These are phyloP conservation scores for Morus bassanus DNA, from an alignment of 2,797 vertebrate species.

Conservation along the genomic window DNA sequence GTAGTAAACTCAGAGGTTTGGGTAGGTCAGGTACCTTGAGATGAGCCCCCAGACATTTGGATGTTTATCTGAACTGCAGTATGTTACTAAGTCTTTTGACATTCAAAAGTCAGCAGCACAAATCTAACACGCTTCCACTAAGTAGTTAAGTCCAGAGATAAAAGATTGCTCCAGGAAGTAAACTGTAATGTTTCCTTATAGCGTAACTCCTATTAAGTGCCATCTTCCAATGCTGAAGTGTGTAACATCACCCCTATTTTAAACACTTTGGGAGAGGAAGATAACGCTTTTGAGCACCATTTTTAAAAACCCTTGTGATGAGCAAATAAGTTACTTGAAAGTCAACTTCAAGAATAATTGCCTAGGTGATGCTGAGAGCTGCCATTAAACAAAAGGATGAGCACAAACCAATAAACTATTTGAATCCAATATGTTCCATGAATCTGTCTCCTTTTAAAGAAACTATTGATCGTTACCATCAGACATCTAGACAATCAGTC, in stretches of 20 bases:
- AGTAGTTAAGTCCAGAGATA: not conserved
- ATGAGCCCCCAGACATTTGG: not conserved
- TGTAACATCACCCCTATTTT: not conserved
- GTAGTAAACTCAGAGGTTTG: not conserved
- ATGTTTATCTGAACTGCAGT: not conserved
- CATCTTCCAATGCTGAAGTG: not conserved
- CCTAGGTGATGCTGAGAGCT: conserved; percentile 22
- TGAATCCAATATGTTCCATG: conserved; percentile 49
- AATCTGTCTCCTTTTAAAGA: conserved; percentile 64
- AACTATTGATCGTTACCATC: conserved; percentile 52
- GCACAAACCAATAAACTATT: conserved; percentile 53
- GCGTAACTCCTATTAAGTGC: not conserved
- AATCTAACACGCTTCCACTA: not conserved
- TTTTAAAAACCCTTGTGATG: not conserved
- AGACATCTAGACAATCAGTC: not conserved
- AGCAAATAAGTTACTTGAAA: conserved; percentile 32
- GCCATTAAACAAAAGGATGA: conserved; percentile 54
- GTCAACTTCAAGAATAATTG: conserved; percentile 7
- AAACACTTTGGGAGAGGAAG: not conserved
- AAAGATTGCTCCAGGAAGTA: not conserved
- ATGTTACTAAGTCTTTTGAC: not conserved
- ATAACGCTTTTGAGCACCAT: not conserved
- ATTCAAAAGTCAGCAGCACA: not conserved
- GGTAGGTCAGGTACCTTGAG: not conserved
- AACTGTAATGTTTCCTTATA: not conserved